Base-by-base conservation (phyloP, 2,113 vertebrate genomes). In the Stomatorhinus ivindoensis region DNA sequence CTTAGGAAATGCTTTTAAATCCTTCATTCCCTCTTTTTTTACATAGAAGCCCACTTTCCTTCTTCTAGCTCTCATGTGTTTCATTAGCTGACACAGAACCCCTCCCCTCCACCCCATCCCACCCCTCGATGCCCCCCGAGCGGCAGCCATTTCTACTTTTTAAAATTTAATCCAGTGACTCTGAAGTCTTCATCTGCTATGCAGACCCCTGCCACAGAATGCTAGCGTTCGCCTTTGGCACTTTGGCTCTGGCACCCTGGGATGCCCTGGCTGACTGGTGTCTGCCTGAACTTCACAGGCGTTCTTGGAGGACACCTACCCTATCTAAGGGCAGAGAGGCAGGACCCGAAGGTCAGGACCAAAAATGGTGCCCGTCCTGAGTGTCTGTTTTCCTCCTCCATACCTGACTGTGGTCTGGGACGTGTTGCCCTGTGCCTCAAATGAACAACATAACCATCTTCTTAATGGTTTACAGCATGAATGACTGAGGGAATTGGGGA, bases 1-100 rank as follows among this genome's bases (percentile, higher is more conserved):
- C 94, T 91, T 93, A 92, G 89, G 91, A 92, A 92, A 94, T 94
- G 92, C 92, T 91, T 93, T 94, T 93, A 91, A 94, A 93, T 90
- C 91, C 88, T 88, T 93, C 93, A 91, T 93, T 94, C 89, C 89
- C 31, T 89, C 89, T 91, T 92, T 93, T 93, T 92, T 87, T 91
- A 58, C 21, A 87, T 35, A 87, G 19, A 61, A 44, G 90, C 88
- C 9, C 91, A 92, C 92, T 89, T 88, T 88, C 90, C 90, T 88
- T 86, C 11, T 76, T 51, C 73, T 65, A 46, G 88, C 91, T 92
- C 91, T 91, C 86, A 93, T 92, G 91, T 90, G 91, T 94, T 92
- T 93, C 93, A 93, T 93, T 93, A 93, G 24, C 24, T 21, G 42
- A 4, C n/a, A 47, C 47, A 19, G 1, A 47, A 11, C n/a, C n/a